Evolutionary conservation across 2,888 invertebrate species (phyloP), one percentile per base, ranked within the genome.

Genomic region (Eupelmus urozonus): DNA sequence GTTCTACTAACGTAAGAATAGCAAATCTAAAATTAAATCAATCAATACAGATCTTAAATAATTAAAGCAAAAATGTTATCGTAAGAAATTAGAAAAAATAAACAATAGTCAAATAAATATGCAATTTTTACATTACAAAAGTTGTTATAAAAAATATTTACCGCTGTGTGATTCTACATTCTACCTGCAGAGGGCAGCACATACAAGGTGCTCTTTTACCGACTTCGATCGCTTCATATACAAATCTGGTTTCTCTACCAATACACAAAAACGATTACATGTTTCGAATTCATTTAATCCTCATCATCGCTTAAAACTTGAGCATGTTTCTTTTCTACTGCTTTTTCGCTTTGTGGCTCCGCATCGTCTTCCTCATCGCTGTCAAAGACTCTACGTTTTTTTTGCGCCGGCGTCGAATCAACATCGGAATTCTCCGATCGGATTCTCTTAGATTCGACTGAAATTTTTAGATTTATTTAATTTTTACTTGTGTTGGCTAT

Each of bases 341-440:
- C 29, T 82, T 79, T 78, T 73, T 74, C 62, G 25, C 18, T 66
- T 75, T 79, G 60, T 0, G 40, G 51, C 11, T n/a, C 18, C 1
- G 53, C 69, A 20, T 80, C 84, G 4, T 82, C 82, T 67, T 88
- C 89, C 20, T 89, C 88, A 60, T 89, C 89, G 81, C 88, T 88
- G 63, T 87, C 84, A 34, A 89, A 74, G 23, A 89, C 67, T 27
- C 89, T 87, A 60, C 88, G 88, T 82, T 86, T 88, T 73, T 89
- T 89, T 29, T 78, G 71, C 25, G 71, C 74, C 3, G 85, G 85
- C 29, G 49, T n/a, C 16, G 81, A 76, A 18, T 87, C 86, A 11
- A 78, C 78, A 29, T 86, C 87, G 3, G 87, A 86, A 73, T 82
- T 82, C 13, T 85, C 84, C 2, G 85, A 84, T 51, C 85, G 83